Evolutionary conservation across 2,888 invertebrate genomes (phyloP).

Genomic region (Ceratothoa steindachneri): DNA sequence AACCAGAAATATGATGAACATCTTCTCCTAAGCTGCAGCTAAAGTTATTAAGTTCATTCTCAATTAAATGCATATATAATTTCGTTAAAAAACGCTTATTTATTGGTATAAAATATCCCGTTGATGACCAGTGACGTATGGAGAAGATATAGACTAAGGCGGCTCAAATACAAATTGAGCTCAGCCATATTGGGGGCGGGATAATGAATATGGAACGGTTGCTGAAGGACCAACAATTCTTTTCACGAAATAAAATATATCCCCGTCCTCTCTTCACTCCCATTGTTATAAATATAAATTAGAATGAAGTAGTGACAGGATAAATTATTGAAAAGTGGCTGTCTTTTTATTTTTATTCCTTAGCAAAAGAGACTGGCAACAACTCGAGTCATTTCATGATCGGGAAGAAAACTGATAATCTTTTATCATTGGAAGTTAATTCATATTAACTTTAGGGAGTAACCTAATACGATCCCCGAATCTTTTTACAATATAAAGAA

Average conservation of each 20-base stretch:
- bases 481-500: no score
- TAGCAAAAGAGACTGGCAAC: no score
- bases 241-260: background rate
- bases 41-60: background rate
- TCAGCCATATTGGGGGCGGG: background rate
- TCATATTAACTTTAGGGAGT: no score
- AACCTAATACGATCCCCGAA: no score
- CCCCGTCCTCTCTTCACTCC: no score
- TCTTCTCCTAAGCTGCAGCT: background rate
- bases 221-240: background rate
- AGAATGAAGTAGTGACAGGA: no score
- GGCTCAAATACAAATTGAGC: background rate
- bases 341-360: no score
- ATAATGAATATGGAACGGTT: background rate
- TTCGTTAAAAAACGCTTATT: background rate
- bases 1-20: background rate
- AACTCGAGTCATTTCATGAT: no score
- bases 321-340: no score
- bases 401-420: no score
- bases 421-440: no score
- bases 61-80: background rate
- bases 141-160: background rate
- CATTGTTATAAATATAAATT: no score
- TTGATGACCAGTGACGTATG: background rate
- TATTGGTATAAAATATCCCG: background rate